Base-by-base conservation (phyloP, 2,113 vertebrate genomes). In the Butorides virescens region DNA sequence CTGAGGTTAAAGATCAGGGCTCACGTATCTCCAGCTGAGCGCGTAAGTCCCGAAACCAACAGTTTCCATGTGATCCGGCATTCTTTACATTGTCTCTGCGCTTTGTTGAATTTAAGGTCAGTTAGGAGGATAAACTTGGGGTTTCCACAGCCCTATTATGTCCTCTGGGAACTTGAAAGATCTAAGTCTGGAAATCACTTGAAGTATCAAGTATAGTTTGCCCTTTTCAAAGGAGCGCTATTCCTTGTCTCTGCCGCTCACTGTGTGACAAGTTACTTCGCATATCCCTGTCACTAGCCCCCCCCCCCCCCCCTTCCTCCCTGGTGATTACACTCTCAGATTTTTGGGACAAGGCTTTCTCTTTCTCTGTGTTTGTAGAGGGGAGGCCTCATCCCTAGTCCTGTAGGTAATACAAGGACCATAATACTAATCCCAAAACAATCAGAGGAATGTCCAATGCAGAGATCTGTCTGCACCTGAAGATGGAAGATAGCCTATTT, bases 91-190 rank as follows among this genome's bases (percentile, higher is more conserved):
- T 97, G 94, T 97, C 92, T 85, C 70, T 0, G 3, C 0, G 91
- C 95, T 95, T 97, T 97, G 96, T 95, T 94, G 76, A 96, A 94
- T 92, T 95, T 96, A 96, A 94, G 96, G 93, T 96, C 96, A 81
- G 90, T 96, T 93, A 96, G 93, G 76, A 90, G 95, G 91, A 96
- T 96, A 96, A 96, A 96, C 93, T 91, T 91, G 92, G 86, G 88
- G 61, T 86, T 96, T 97, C 92, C 88, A 96, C 86, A 34, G 93
- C 68, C 92, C 93, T 94, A 94, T 96, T 95, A 95, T 93, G 84
- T 71, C 91, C 91, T 93, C 96, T 96, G 94, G 93, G 95, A 97
- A 97, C 88, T 67, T 96, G 93, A 93, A 94, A 95, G 95, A 97
- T 95, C 90, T 89, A 94, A 96, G 93, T 78, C 93, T 96, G 91